phyloP scores from a whole-genome alignment of 2,888 invertebrate species.

The Xanthia togata region DNA sequence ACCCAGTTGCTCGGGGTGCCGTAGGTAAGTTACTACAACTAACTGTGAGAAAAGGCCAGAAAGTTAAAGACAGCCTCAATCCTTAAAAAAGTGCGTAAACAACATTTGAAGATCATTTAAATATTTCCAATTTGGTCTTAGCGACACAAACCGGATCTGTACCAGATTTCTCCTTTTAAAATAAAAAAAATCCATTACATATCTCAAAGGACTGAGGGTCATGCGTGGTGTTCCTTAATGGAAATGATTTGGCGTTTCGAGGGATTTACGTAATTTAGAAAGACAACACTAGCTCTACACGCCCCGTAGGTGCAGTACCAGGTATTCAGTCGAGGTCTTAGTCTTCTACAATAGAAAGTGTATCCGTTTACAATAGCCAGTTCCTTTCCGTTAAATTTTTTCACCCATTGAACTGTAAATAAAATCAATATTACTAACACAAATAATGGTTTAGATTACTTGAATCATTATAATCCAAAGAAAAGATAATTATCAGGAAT shows the following conservation, averaged over 20 bases:
- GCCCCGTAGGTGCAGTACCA: constrained; percentile 7
- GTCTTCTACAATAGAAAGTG: not conserved
- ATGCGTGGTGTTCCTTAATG: not conserved
- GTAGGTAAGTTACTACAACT: too few relatives aligned
- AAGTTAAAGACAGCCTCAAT: too few relatives aligned
- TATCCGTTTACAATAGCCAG: not conserved
- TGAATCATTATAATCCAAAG: not conserved
- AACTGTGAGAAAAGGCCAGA: too few relatives aligned
- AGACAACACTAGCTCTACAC: not conserved
- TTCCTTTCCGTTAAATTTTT: not conserved
- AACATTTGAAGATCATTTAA: not conserved
- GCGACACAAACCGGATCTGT: not conserved
- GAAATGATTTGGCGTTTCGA: not conserved
- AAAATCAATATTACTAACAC: not conserved
- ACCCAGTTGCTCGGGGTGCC: too few relatives aligned
- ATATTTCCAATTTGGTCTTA: not conserved
- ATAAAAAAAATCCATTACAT: not conserved
- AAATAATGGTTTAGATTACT: not conserved
- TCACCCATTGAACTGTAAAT: not conserved
- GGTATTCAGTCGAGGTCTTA: not conserved
- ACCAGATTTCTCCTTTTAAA: constrained; percentile 4
- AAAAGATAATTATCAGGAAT: too few relatives aligned
- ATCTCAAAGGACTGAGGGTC: constrained; percentile 3
- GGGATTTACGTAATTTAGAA: not conserved
- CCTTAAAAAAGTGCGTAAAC: too few relatives aligned